Percentiles rank a stretch among this genome's conserved stretches.
These are phyloP conservation scores for Magallana ariakensis DNA, from an alignment of 1,140 invertebrate species.

Conservation along the genomic window DNA sequence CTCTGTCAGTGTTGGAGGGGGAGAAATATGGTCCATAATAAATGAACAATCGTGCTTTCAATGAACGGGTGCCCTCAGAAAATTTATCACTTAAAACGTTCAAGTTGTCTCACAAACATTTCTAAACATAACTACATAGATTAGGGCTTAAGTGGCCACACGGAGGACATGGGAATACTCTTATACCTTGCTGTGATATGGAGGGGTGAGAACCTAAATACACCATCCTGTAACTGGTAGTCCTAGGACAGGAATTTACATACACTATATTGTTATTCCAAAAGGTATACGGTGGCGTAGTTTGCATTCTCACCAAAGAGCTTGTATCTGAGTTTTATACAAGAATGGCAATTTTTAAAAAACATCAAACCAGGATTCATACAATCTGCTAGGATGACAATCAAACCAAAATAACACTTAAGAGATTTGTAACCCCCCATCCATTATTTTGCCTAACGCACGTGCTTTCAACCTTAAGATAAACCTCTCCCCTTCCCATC, in stretches of 20 bases:
- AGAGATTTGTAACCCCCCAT: too few relatives aligned
- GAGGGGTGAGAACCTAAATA: not conserved
- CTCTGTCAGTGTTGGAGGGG: not conserved
- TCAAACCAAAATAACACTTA: too few relatives aligned
- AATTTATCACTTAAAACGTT: conserved; percentile 18
- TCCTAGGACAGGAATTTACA: not conserved
- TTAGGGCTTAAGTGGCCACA: conserved; percentile 21
- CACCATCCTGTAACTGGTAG: not conserved
- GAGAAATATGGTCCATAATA: conserved; percentile 36
- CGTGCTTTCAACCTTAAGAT: too few relatives aligned
- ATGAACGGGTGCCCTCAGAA: not conserved
- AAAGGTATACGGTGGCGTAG: too few relatives aligned
- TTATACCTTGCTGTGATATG: conserved; percentile 14
- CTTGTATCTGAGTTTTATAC: too few relatives aligned
- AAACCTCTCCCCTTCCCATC: too few relatives aligned
- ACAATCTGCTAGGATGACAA: too few relatives aligned
- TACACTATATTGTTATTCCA: not conserved
- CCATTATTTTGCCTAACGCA: too few relatives aligned
- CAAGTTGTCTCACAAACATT: conserved; percentile 8
- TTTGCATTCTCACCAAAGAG: too few relatives aligned
- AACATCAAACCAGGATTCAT: too few relatives aligned
- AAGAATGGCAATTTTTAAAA: too few relatives aligned
- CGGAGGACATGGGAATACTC: not conserved
- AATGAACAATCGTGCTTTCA: conserved; percentile 19
- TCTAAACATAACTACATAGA: not conserved